Evolutionary conservation across 2,113 vertebrate species (phyloP).

Genomic region (Halichoerus grypus): DNA sequence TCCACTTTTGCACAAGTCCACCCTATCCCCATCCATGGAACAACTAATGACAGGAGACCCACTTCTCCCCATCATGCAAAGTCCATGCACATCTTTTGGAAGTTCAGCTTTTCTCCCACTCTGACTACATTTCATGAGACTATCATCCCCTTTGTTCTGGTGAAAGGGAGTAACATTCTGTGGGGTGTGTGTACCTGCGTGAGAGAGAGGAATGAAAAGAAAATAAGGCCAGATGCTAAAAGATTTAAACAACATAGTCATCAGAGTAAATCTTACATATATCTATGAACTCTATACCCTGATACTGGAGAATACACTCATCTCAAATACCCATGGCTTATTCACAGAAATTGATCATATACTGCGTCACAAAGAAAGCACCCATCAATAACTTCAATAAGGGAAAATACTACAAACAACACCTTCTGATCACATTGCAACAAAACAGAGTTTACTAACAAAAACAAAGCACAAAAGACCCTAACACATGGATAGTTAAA

Average conservation of each 20-base stretch:
- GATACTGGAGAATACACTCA: background rate
- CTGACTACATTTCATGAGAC: background rate
- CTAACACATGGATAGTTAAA: background rate
- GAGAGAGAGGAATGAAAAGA: background rate
- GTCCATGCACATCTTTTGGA: background rate
- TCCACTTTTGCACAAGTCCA: background rate
- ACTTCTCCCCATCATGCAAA: background rate
- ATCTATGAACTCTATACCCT: background rate
- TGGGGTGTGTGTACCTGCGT: background rate
- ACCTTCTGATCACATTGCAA: background rate
- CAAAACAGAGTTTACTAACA: background rate
- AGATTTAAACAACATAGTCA: background rate
- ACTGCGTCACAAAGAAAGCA: background rate
- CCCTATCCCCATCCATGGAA: background rate
- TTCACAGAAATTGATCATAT: background rate
- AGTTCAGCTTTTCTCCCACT: background rate
- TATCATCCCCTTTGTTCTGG: background rate
- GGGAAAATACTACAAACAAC: background rate
- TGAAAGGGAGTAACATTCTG: background rate
- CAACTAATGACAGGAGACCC: background rate
- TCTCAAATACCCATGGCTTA: background rate
- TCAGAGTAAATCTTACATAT: background rate
- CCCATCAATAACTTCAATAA: background rate
- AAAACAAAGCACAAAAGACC: background rate
- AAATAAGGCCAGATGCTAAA: background rate